Conservation (phyloP, 2,888 invertebrate genomes). For the Stramonita haemastoma region DNA sequence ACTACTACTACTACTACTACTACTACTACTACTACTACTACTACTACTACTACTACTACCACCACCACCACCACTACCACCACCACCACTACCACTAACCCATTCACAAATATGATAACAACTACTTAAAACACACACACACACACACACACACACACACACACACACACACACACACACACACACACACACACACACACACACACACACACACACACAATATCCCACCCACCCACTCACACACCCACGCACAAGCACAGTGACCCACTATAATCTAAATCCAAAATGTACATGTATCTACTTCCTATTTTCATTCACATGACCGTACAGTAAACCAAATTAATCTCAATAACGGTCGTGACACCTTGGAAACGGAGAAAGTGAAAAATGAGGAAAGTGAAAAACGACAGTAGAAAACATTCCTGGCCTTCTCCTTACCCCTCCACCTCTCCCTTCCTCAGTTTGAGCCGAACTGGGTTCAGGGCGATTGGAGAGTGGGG, state of each 20-base stretch:
- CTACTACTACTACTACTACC: too few species aligned
- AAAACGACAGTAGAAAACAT: background rate
- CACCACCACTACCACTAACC: too few species aligned
- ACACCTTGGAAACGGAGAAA: background rate
- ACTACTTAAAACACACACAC: background rate
- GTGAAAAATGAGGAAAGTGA: conserved; percentile 6
- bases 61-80: too few species aligned
- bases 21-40: too few species aligned
- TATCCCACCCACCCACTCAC: background rate
- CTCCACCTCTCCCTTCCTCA: background rate
- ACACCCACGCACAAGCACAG: background rate
- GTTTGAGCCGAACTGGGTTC: too few species aligned
- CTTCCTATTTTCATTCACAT: too few species aligned
- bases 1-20: too few species aligned
- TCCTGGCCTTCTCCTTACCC: background rate
- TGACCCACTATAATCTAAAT: background rate
- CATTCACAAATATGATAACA: background rate
- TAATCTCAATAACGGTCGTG: background rate
- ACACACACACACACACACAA: background rate
- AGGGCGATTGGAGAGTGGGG: too few species aligned
- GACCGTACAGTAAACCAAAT: background rate
- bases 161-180: background rate
- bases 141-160: background rate
- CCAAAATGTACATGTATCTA: too few species aligned
- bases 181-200: background rate